These are phyloP conservation scores for Anisognathus igniventris DNA, from an alignment of 2,797 vertebrate species.

Conservation along the genomic window DNA sequence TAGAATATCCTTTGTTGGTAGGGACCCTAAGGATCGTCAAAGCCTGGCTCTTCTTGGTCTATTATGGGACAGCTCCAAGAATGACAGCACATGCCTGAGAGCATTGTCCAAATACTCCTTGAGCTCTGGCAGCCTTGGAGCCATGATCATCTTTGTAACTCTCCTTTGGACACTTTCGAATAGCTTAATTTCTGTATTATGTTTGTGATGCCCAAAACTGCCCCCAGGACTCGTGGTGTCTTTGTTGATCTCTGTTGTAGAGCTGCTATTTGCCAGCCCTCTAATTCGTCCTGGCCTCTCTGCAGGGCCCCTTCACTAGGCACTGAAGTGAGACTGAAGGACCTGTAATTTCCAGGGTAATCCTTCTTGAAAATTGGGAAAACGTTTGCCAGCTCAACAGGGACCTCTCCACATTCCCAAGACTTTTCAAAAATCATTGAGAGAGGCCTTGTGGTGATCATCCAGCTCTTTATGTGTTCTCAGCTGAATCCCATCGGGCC, in stretches of 20 bases:
- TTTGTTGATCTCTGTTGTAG: not conserved
- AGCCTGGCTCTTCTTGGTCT: not conserved
- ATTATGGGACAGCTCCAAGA: not conserved
- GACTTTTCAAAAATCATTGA: not conserved
- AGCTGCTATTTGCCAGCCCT: not conserved
- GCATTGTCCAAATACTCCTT: not conserved
- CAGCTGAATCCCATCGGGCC: not conserved
- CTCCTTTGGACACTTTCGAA: no score
- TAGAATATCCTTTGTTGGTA: not conserved
- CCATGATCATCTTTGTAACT: not conserved
- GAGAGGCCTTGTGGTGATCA: not conserved
- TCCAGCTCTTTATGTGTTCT: not conserved
- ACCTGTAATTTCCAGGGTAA: not conserved
- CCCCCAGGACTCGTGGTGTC: rapidly evolving
- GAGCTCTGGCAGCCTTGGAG: not conserved
- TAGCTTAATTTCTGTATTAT: not conserved
- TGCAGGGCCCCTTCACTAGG: not conserved
- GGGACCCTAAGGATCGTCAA: rapidly evolving
- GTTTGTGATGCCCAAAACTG: not conserved
- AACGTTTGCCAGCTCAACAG: rapidly evolving
- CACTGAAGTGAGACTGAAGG: not conserved
- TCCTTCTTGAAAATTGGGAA: not conserved
- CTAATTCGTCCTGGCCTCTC: not conserved
- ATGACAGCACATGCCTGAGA: not conserved
- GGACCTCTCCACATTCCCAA: not conserved